Percentiles rank a stretch among this genome's conserved stretches.
Evolutionary conservation across 2,113 vertebrate genomes (phyloP).

Genomic region (Misgurnus anguillicaudatus): DNA sequence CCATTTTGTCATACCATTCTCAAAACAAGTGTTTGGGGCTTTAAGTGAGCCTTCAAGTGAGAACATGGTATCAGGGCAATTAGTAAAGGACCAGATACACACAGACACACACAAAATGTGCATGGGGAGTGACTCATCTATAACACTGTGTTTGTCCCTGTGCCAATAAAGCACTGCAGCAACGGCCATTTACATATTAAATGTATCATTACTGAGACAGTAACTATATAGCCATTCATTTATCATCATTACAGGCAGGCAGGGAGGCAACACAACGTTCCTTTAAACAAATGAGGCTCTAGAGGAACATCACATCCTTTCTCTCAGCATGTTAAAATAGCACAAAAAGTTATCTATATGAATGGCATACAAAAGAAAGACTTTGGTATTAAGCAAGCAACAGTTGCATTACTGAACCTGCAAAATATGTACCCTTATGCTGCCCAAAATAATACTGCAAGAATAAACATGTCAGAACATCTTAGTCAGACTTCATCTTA

Average conservation of each 20-base stretch:
- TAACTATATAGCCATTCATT: slow-evolving; percentile 12
- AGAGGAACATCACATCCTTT: not conserved
- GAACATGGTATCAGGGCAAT: slow-evolving; percentile 62
- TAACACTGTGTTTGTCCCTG: slow-evolving; percentile 61
- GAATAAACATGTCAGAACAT: too few species aligned
- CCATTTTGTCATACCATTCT: slow-evolving; percentile 32
- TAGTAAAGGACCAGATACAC: slow-evolving; percentile 48
- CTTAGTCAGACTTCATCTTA: too few species aligned
- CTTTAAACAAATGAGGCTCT: slow-evolving; percentile 36
- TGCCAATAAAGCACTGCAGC: slow-evolving; percentile 66
- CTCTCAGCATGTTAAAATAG: not conserved
- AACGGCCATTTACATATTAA: slow-evolving; percentile 57
- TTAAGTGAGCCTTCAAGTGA: not conserved
- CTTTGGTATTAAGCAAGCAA: not conserved
- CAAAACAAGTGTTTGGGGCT: slow-evolving; percentile 19
- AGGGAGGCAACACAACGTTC: not conserved
- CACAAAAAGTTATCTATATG: not conserved
- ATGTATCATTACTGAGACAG: slow-evolving; percentile 45
- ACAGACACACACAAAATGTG: slow-evolving; percentile 46
- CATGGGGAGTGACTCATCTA: slow-evolving; percentile 66
- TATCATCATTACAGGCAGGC: slow-evolving; percentile 6
- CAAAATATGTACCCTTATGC: too few species aligned
- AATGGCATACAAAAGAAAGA: not conserved
- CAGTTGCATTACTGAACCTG: not conserved
- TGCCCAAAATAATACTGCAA: too few species aligned